Conservation (phyloP, 2,888 invertebrate species). For the Dicroscelio sp. region DNA sequence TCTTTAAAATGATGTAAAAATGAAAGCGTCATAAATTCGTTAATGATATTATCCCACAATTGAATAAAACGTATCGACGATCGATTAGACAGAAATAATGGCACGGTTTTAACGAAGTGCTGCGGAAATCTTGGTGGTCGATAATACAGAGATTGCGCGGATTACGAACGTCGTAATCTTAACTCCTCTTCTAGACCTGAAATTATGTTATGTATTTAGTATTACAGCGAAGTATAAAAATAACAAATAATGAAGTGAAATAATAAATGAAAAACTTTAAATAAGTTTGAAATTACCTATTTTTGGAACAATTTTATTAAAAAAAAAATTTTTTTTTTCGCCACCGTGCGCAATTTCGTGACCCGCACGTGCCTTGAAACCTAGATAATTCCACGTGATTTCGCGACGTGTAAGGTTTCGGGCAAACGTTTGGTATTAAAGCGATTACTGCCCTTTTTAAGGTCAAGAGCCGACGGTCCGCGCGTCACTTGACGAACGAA, state of each 20-base stretch:
- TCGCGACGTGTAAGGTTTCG: conserved; percentile 88
- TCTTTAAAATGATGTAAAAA: conserved; percentile 24
- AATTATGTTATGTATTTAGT: too few relatives aligned
- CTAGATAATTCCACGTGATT: conserved; percentile 83
- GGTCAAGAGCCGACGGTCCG: conserved; percentile 86
- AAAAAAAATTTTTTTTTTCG: too few relatives aligned
- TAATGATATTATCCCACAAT: conserved; percentile 62
- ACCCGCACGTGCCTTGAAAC: conserved; percentile 81
- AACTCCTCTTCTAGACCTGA: too few relatives aligned
- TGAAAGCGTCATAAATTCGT: conserved; percentile 40
- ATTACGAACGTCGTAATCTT: too few relatives aligned
- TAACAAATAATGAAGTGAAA: too few relatives aligned
- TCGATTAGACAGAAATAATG: conserved; percentile 62
- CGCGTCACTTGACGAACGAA: conserved; percentile 85
- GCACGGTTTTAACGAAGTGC: background rate
- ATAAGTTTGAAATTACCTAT: too few relatives aligned
- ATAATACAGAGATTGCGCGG: conserved; percentile 54
- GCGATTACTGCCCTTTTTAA: conserved; percentile 89
- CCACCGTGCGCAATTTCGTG: too few relatives aligned
- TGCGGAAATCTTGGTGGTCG: too few relatives aligned
- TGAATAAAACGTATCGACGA: conserved; percentile 64
- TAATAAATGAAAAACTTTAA: too few relatives aligned
- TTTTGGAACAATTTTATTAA: background rate
- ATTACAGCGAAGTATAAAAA: too few relatives aligned
- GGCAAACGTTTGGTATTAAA: conserved; percentile 87